A percentile compares a stretch with the other conserved stretches of the same genome.
Conservation (phyloP, 2,888 invertebrate genomes). For the Eumerus sabulonum region DNA sequence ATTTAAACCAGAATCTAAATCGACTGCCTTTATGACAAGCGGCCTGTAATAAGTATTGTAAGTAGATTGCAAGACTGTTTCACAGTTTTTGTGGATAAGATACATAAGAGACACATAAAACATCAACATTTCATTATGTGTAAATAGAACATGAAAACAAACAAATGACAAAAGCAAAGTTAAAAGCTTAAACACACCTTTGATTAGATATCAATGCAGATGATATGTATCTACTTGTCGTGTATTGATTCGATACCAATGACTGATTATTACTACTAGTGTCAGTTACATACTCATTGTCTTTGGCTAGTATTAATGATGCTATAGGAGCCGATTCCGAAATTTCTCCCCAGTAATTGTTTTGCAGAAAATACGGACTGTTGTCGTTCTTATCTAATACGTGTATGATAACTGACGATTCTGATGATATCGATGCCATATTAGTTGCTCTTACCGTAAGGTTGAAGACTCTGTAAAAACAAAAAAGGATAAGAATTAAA, state of each 20-base stretch:
- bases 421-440: slow-evolving; percentile 88
- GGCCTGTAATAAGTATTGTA: slow-evolving; percentile 80
- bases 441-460: slow-evolving; percentile 91
- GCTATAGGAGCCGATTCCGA: slow-evolving; percentile 87
- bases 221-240: slow-evolving; percentile 5
- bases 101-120: neutral
- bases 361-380: slow-evolving; percentile 85
- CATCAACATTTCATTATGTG: no score
- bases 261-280: slow-evolving; percentile 15
- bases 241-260: slow-evolving; percentile 9
- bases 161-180: no score
- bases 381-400: slow-evolving; percentile 94
- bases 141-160: no score
- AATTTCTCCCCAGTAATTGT: slow-evolving; percentile 85
- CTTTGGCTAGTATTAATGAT: slow-evolving; percentile 85
- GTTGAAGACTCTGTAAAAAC: slow-evolving; percentile 84
- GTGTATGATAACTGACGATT: slow-evolving; percentile 88
- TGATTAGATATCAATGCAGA: slow-evolving; percentile 37
- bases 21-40: slow-evolving; percentile 90
- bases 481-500: slow-evolving; percentile 9
- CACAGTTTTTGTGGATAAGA: neutral
- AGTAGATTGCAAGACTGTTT: neutral
- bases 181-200: slow-evolving; percentile 32
- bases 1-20: slow-evolving; percentile 92
- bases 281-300: slow-evolving; percentile 66